Conservation (phyloP, 2,797 vertebrate genomes). For the Dromococcyx pavoninus region DNA sequence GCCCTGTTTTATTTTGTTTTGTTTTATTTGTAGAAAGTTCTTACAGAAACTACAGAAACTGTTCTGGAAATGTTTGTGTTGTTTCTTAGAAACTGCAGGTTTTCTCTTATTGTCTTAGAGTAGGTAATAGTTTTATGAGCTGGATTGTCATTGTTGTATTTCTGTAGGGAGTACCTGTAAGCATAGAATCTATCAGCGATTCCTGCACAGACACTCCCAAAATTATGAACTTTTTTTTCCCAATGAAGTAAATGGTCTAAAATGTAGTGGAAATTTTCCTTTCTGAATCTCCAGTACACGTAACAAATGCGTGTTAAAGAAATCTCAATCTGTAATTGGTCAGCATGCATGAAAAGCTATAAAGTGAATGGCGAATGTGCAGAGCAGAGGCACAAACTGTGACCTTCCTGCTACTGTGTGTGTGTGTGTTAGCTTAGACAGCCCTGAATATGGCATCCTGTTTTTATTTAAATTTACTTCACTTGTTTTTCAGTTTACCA, state of each 20-base stretch:
- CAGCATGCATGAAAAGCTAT: not conserved
- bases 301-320: not conserved
- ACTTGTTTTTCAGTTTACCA: constrained; percentile 74
- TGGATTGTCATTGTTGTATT: not conserved
- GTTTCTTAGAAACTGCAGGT: not conserved
- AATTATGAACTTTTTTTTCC: not conserved
- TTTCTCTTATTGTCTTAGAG: not conserved
- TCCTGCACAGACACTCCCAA: not conserved
- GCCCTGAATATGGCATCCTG: not conserved
- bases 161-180: not conserved
- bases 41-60: not conserved
- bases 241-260: not conserved
- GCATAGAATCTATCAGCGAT: not conserved
- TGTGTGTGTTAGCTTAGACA: not conserved
- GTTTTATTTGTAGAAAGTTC: not conserved
- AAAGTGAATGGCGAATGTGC: not conserved
- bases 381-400: not conserved
- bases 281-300: not conserved
- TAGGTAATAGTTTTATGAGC: not conserved
- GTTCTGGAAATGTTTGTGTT: not conserved
- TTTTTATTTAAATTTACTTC: not conserved
- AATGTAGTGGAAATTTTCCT: not conserved
- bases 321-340: not conserved
- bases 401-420: not conserved
- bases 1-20: not conserved